phyloP scores from a whole-genome alignment of 2,113 vertebrate species.

The Marmota monax region DNA sequence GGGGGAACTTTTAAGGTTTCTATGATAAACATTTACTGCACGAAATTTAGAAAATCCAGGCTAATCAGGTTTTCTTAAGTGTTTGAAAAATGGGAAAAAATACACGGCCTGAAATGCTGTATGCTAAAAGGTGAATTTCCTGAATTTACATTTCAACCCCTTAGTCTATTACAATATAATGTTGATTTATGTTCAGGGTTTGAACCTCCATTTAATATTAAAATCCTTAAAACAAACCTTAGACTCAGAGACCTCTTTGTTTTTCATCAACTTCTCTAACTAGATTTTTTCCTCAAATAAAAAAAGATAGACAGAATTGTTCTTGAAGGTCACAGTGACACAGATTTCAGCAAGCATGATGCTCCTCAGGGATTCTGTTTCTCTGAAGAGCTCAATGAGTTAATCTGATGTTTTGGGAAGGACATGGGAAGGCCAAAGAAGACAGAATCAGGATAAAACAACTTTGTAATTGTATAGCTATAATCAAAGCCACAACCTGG shows the following conservation, averaged over 20 bases:
- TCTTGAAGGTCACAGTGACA: constrained; percentile 35
- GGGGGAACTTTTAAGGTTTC: constrained; percentile 64
- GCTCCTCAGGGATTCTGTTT: neutral
- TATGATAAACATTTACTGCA: constrained; percentile 59
- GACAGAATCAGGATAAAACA: neutral
- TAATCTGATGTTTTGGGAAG: neutral
- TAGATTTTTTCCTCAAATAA: constrained; percentile 52
- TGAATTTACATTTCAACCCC: constrained; percentile 67
- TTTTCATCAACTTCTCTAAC: constrained; percentile 57
- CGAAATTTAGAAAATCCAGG: constrained; percentile 62
- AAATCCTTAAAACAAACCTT: constrained; percentile 61
- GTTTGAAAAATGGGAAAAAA: constrained; percentile 65
- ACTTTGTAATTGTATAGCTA: neutral
- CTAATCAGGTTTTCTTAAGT: constrained; percentile 71
- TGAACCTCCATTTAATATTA: constrained; percentile 63
- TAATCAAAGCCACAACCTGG: constrained; percentile 7
- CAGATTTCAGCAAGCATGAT: neutral
- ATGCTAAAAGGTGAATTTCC: neutral
- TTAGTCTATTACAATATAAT: constrained; percentile 53
- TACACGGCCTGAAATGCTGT: neutral
- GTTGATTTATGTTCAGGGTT: constrained; percentile 43
- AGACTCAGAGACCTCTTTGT: neutral
- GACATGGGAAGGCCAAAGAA: neutral
- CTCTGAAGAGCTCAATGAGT: neutral
- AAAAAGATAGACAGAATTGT: constrained; percentile 28